Evolutionary conservation across 1,140 invertebrate genomes (phyloP), one percentile per base, ranked within the genome.

Genomic region (Dendrolimus punctatus): DNA sequence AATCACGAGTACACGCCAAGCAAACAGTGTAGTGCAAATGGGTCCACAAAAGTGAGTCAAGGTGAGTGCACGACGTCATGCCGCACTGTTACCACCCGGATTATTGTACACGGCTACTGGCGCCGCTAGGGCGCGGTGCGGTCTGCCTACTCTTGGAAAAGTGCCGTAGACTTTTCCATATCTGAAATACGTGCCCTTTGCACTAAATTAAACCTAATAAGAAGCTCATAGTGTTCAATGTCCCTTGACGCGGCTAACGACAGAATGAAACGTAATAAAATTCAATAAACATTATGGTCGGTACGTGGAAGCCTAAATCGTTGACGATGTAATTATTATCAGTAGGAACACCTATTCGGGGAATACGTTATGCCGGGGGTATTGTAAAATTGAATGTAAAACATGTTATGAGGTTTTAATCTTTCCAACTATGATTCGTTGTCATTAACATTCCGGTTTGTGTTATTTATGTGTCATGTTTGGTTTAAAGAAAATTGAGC

Each of bases 21-120:
- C 68, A 73, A 71, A 73, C 68, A 62, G 59, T 67, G 66, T 67
- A 68, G 61, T 71, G 68, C 71, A 76, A 75, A 69, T 73, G 69
- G 66, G 71, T 70, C 68, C 68, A 67, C 66, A 68, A 64, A 82
- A 80, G 68, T 82, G 72, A 81, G 79, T 85, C 79, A 85, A 85
- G 79, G 79, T 81, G 75, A 80, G 66, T 63, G 50, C 43, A 57
- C 65, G 60, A 73, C 75, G 77, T 76, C 75, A 71, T 60, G 55
- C 61, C 49, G 52, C 56, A 56, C 68, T 71, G 81, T 85, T 85
- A 71, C 81, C 60, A 80, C 75, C 75, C 81, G 78, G 78, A 77
- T 72, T 72, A 64, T 55, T 62, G 63, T 66, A 49, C 57, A 51
- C 58, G 58, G 46, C 44, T 48, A 55, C n/a, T 56, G 67, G 64